phyloP scores from a whole-genome alignment of 2,113 vertebrate species.

The Formicarius rufipectus region DNA sequence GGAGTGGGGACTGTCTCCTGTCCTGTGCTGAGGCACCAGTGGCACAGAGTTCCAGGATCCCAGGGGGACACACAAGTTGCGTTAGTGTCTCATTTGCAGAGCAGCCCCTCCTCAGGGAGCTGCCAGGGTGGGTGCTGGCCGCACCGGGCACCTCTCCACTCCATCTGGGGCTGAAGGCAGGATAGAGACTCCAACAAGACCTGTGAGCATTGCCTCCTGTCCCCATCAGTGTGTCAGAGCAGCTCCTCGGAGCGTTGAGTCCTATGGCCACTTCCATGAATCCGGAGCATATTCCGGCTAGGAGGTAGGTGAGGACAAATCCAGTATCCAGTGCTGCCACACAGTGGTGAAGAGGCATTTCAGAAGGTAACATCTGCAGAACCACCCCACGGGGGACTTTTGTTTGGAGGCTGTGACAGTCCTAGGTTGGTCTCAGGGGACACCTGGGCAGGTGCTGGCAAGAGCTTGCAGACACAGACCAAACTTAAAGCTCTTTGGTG shows the following conservation, averaged over 20 bases:
- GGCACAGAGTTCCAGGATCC: background rate
- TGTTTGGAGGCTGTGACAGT: background rate
- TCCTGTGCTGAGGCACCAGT: rapidly evolving
- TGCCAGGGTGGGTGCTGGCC: background rate
- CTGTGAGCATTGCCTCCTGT: background rate
- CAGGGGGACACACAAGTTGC: rapidly evolving
- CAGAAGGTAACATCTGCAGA: background rate
- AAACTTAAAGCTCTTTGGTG: background rate
- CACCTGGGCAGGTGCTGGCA: background rate
- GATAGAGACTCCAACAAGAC: background rate
- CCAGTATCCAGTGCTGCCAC: conserved; percentile 51
- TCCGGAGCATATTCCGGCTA: background rate
- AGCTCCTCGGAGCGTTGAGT: background rate
- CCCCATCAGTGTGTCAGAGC: background rate
- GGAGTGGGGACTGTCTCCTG: background rate
- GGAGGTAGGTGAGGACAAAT: background rate
- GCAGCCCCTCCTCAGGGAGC: rapidly evolving
- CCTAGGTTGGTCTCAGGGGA: background rate
- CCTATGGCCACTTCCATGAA: background rate
- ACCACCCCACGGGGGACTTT: background rate
- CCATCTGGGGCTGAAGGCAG: background rate
- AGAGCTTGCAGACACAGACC: background rate
- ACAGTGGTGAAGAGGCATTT: conserved; percentile 32
- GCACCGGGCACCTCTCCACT: background rate
- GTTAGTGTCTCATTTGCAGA: background rate